These are phyloP conservation scores for Glaucomys volans DNA, from an alignment of 2,113 vertebrate genomes.

Conservation along the genomic window DNA sequence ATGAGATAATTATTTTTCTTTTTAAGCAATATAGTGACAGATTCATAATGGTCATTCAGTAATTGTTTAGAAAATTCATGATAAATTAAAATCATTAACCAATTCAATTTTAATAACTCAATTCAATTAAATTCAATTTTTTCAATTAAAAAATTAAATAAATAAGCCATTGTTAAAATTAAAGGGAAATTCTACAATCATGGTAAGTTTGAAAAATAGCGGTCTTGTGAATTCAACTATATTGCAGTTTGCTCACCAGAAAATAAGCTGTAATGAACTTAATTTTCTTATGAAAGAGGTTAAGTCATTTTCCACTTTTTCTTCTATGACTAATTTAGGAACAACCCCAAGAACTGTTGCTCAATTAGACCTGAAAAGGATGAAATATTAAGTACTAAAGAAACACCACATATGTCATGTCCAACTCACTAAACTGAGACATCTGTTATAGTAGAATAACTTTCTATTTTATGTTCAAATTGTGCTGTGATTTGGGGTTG, in stretches of 20 bases:
- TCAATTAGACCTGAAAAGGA: conserved; percentile 41
- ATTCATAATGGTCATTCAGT: not conserved
- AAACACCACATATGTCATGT: not conserved
- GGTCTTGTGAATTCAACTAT: not conserved
- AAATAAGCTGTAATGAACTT: conserved; percentile 51
- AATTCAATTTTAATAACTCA: not conserved
- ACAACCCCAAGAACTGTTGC: not conserved
- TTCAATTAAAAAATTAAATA: not conserved
- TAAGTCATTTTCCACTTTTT: conserved; percentile 41
- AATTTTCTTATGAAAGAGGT: conserved; percentile 40
- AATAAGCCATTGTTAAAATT: conserved; percentile 32
- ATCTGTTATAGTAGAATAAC: conserved; percentile 3
- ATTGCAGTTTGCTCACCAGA: not conserved
- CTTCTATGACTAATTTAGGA: not conserved
- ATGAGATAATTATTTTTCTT: not conserved
- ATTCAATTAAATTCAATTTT: not conserved
- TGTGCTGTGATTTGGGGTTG: conserved; percentile 23
- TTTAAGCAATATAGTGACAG: not conserved
- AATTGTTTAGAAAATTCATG: not conserved
- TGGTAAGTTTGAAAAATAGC: not conserved
- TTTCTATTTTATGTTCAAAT: conserved; percentile 48
- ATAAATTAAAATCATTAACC: conserved; percentile 9
- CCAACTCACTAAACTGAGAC: not conserved
- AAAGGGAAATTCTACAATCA: not conserved
- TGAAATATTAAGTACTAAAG: conserved; percentile 45